Evolutionary conservation across 2,113 vertebrate genomes (phyloP), one percentile per base, ranked within the genome.

Genomic region (Calonectris borealis): DNA sequence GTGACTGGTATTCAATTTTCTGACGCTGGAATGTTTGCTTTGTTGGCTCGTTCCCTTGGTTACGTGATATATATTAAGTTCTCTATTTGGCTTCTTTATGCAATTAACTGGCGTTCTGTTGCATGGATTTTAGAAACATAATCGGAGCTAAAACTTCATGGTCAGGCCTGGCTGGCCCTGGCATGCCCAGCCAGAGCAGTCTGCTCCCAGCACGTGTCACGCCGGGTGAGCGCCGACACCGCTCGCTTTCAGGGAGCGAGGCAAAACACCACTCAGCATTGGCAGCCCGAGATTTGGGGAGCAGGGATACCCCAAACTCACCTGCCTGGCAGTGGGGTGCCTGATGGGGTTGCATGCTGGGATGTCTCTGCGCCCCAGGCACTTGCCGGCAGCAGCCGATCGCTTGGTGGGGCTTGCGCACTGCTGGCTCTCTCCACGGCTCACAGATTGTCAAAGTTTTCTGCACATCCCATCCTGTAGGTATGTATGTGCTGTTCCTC

Each of bases 31-130:
- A 80, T 32, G 5, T 62, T 95, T 52, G 46, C 92, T 92, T 93
- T 90, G 92, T 90, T 83, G 88, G 83, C 83, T 90, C 1, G 96
- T 96, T 96, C 88, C 96, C 96, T 96, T 96, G 92, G 96, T 96
- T 96, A 97, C 96, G 0, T 81, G 94, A 64, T 95, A 78, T 93
- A 92, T 94, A 94, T 95, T 94, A 86, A 92, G 96, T 92, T 90
- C 88, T 83, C 85, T 71, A 2, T 93, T 93, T 95, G 86, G 55
- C 76, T 93, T 93, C 88, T 83, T 96, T 83, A 66, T 83, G 87
- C 92, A 86, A 96, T 94, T 96, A 96, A n/a, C 76, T 38, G 32
- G 29, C 2, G 0, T 81, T 91, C 79, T 64, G 29, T 18, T 68
- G 64, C 11, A 0, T 34, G 83, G 49, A 62, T 95, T 93, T 93